A percentile compares a stretch with the other conserved stretches of the same genome.
phyloP scores from a whole-genome alignment of 2,888 invertebrate species.

The Callosobruchus maculatus region DNA sequence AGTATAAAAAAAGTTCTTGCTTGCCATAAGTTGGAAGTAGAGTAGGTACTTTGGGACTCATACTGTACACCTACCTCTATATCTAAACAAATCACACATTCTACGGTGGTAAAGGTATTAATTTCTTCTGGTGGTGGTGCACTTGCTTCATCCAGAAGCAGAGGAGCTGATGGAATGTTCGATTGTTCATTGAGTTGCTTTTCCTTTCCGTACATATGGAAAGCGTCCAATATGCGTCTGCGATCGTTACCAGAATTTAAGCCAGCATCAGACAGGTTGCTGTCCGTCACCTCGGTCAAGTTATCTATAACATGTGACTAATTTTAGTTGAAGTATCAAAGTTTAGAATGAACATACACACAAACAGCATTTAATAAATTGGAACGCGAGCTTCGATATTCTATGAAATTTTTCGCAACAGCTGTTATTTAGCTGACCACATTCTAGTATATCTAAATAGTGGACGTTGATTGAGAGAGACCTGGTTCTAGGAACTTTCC shows the following conservation, averaged over 20 bases:
- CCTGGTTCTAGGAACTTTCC: no score
- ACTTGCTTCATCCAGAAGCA: constrained; percentile 33
- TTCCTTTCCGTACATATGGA: constrained; percentile 55
- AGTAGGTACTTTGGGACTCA: no score
- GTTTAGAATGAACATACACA: background rate
- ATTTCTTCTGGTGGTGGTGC: constrained; percentile 44
- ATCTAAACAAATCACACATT: constrained; percentile 86
- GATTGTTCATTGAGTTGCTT: constrained; percentile 5
- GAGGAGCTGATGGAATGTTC: constrained; percentile 24
- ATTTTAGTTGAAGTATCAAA: background rate
- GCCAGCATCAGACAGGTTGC: constrained; percentile 58
- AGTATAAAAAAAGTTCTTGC: no score
- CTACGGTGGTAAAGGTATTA: constrained; percentile 49
- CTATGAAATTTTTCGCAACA: no score
- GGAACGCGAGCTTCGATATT: no score
- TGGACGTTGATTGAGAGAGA: no score
- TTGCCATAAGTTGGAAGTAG: no score
- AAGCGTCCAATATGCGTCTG: constrained; percentile 60
- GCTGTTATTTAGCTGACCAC: no score
- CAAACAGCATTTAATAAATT: no score
- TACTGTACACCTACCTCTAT: constrained; percentile 53
- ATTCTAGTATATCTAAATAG: no score
- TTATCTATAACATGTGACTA: constrained; percentile 30
- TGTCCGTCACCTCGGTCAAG: constrained; percentile 54
- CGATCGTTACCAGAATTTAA: constrained; percentile 57